Base-by-base conservation (phyloP, 2,888 invertebrate genomes). In the Drosophila demipolita region DNA sequence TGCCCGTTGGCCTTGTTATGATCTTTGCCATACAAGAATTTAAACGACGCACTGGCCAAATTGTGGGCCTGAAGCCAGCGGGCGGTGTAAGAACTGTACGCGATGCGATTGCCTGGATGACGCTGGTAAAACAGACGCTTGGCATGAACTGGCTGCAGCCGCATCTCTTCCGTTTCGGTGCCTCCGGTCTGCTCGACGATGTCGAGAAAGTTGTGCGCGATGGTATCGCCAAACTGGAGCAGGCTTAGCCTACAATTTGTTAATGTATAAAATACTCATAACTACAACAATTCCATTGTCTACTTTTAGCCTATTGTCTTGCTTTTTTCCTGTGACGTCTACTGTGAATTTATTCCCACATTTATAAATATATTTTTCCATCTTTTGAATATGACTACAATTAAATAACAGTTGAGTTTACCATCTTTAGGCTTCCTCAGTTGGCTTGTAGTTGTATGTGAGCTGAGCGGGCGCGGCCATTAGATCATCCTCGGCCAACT, bases 11-110 rank as follows among this genome's bases (percentile, higher is more conserved):
- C 0, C 94, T 98, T 60, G 96, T 99, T 2, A 99, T 99, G 99
- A 97, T 97, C 81, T 94, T 96, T 88, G 99, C 99, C 32, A 99
- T 99, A 76, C 94, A 96, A 73, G 96, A 96, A 78, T 98, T 96
- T 90, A 94, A 96, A 87, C 93, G 94, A 9, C 93, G 94, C 87
- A 97, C 97, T 38, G 96, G 96, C 20, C 94, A 94, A 82, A 96
- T 95, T 94, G 96, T 99, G 75, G 99, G 99, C 3, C 95, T 99
- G 67, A 99, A 99, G 93, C 99, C 99, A 26, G 99, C 99, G 26
- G 99, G 99, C 20, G 99, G 99, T 11, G 97, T 99, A 53, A 95
- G 96, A 76, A 97, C 97, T 0, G 95, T 96, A 0, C 94, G 95
- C 54, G 98, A 99, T 92, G 97, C 98, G 0, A 94, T 99, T 36